phyloP scores from a whole-genome alignment of 2,797 vertebrate genomes.

The Falco peregrinus region DNA sequence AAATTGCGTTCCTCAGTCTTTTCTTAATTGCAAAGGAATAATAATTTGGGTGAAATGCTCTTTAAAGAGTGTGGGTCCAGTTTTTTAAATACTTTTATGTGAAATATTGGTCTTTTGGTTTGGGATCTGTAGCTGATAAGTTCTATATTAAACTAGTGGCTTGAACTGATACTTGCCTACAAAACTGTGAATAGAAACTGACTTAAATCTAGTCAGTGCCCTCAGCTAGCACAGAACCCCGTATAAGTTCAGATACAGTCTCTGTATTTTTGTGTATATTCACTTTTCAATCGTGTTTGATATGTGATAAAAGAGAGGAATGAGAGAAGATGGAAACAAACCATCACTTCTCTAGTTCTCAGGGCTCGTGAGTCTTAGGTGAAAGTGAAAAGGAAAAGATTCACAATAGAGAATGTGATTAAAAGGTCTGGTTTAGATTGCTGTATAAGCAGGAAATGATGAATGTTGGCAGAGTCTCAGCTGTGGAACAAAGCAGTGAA shows the following conservation, averaged over 20 bases:
- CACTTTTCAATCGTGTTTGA: constrained; percentile 6
- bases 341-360: constrained; percentile 16
- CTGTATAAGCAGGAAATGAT: constrained; percentile 67
- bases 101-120: neutral
- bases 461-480: constrained; percentile 61
- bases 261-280: neutral
- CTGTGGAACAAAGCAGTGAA: constrained; percentile 50
- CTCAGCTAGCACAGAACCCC: neutral
- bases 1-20: neutral
- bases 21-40: neutral
- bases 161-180: neutral
- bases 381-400: constrained; percentile 37
- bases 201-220: neutral
- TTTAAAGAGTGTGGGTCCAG: neutral
- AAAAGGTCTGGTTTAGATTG: constrained; percentile 51
- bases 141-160: neutral
- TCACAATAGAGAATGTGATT: constrained; percentile 47
- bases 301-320: constrained; percentile 41
- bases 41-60: neutral
- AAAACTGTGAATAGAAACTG: neutral
- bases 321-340: constrained; percentile 54
- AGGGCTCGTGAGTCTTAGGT: constrained; percentile 32
- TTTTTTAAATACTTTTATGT: neutral
- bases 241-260: neutral
- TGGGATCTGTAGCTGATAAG: neutral